Evolutionary conservation across 2,888 invertebrate species (phyloP).

Genomic region (Nomada lathburiana): DNA sequence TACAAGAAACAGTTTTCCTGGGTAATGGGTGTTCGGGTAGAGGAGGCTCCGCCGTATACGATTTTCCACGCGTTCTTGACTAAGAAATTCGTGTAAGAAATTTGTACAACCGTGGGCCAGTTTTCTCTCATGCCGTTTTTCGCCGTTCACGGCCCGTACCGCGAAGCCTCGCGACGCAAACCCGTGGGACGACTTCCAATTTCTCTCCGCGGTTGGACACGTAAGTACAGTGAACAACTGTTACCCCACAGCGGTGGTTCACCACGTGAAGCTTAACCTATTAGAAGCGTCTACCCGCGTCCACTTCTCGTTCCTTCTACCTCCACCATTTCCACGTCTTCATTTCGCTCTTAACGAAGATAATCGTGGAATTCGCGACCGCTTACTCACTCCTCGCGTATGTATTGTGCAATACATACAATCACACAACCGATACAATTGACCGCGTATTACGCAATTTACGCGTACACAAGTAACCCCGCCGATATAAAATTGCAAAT

Average conservation of each 20-base stretch:
- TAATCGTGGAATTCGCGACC: constrained; percentile 14
- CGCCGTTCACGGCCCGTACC: background rate
- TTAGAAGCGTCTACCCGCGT: background rate
- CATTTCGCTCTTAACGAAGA: constrained; percentile 16
- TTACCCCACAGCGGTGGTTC: constrained; percentile 35
- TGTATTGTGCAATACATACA: no score
- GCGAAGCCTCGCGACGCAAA: constrained; percentile 20
- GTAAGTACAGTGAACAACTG: constrained; percentile 35
- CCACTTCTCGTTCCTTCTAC: background rate
- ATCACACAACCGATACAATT: no score
- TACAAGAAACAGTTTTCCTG: no score
- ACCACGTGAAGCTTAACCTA: constrained; percentile 32
- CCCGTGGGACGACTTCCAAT: constrained; percentile 31
- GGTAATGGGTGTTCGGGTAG: no score
- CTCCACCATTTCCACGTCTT: constrained; percentile 15
- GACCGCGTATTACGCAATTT: background rate
- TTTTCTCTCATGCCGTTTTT: no score
- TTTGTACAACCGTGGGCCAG: no score
- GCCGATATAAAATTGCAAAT: background rate
- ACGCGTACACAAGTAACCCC: background rate
- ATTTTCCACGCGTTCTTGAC: no score
- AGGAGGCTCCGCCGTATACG: no score
- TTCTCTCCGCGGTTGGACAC: constrained; percentile 42
- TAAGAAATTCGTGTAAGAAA: no score
- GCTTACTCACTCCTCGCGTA: background rate